A percentile compares a stretch with the other conserved stretches of the same genome.
These are phyloP conservation scores for Apogon talboti DNA, from an alignment of 2,797 vertebrate species.

Conservation along the genomic window DNA sequence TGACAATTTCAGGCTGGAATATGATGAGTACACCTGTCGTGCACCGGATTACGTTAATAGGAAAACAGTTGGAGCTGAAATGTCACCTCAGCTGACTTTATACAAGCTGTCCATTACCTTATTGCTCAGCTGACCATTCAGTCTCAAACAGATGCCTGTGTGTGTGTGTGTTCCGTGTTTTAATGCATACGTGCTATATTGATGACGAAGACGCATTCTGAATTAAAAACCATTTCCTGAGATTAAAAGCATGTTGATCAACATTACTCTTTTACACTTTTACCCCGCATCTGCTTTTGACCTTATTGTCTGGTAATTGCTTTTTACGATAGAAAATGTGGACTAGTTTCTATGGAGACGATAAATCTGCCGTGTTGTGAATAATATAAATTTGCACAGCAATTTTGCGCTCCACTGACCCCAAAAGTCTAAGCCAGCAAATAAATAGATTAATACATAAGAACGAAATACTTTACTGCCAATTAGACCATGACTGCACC, in stretches of 20 bases:
- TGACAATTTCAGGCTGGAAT: slow-evolving; percentile 27
- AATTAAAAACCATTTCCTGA: slow-evolving; percentile 2
- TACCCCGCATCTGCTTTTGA: slow-evolving; percentile 38
- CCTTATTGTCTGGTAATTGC: slow-evolving; percentile 70
- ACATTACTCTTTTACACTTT: slow-evolving; percentile 38
- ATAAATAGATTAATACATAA: slow-evolving; percentile 75
- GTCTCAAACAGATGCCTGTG: slow-evolving; percentile 28
- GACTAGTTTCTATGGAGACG: slow-evolving; percentile 74
- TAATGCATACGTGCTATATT: background rate
- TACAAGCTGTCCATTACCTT: slow-evolving; percentile 44
- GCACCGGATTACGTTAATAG: slow-evolving; percentile 43
- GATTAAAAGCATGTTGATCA: slow-evolving; percentile 6
- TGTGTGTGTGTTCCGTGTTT: slow-evolving; percentile 8
- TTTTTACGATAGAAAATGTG: slow-evolving; percentile 59
- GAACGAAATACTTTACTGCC: slow-evolving; percentile 62
- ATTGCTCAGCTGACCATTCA: slow-evolving; percentile 51
- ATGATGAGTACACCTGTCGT: slow-evolving; percentile 34
- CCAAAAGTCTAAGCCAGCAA: slow-evolving; percentile 71
- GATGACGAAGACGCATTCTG: background rate
- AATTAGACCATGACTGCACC: slow-evolving; percentile 70
- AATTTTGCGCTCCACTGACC: slow-evolving; percentile 78
- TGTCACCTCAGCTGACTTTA: slow-evolving; percentile 45
- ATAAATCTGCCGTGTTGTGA: slow-evolving; percentile 70
- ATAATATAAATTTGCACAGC: slow-evolving; percentile 75
- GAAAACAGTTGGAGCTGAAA: slow-evolving; percentile 67